phyloP scores from a whole-genome alignment of 2,113 vertebrate species.

The Lota lota region DNA sequence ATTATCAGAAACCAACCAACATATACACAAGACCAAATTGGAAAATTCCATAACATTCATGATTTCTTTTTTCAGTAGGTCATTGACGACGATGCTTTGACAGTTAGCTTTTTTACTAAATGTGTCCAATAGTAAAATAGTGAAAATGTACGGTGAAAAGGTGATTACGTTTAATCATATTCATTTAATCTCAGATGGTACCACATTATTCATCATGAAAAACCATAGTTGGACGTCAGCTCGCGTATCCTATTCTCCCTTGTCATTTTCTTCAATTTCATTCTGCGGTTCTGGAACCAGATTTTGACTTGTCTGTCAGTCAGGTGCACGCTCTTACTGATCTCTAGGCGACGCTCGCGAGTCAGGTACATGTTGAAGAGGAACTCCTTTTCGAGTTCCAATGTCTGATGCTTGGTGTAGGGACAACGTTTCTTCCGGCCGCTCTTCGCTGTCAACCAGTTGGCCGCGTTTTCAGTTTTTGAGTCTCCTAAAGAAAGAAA shows the following conservation, averaged over 20 bases:
- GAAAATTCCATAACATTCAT: constrained; percentile 19
- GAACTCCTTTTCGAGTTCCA: constrained; percentile 99
- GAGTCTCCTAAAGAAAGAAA: constrained; percentile 79
- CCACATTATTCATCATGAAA: constrained; percentile 80
- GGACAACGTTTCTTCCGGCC: constrained; percentile 98
- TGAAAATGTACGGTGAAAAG: constrained; percentile 35
- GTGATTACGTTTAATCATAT: constrained; percentile 11
- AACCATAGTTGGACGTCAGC: constrained; percentile 96
- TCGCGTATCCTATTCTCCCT: constrained; percentile 95
- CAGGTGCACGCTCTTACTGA: constrained; percentile 97
- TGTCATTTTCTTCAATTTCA: constrained; percentile 99
- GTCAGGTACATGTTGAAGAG: constrained; percentile 99
- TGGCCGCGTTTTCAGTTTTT: constrained; percentile 88
- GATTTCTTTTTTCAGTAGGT: constrained; percentile 32
- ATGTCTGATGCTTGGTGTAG: constrained; percentile 97
- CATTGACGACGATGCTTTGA: constrained; percentile 29
- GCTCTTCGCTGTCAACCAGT: constrained; percentile 97
- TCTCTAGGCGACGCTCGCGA: constrained; percentile 99
- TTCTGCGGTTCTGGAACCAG: constrained; percentile 99
- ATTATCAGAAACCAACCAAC: constrained; percentile 32
- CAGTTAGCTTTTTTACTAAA: background rate
- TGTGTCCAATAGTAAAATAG: constrained; percentile 18
- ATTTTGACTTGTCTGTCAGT: constrained; percentile 99
- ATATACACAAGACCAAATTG: constrained; percentile 38
- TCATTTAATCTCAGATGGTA: constrained; percentile 14